Percentiles rank a stretch among this genome's conserved stretches.
Evolutionary conservation across 2,888 invertebrate species (phyloP).

Genomic region (Eristalis intricaria): DNA sequence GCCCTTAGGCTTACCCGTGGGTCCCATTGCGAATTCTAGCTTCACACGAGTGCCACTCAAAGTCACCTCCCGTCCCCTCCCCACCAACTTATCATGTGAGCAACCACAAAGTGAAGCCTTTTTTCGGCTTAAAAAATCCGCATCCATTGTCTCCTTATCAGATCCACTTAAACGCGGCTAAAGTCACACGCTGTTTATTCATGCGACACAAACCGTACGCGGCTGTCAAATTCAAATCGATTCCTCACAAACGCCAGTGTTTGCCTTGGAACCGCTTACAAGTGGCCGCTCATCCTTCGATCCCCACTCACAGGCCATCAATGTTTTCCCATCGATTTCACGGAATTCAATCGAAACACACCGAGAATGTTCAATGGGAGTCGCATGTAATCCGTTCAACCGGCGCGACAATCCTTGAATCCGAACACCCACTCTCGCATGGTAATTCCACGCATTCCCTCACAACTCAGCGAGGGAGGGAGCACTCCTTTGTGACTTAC

Average conservation of each 20-base stretch:
- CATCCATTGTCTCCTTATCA: neutral
- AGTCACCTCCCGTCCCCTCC: too few species aligned
- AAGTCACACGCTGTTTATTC: neutral
- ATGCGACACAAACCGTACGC: neutral
- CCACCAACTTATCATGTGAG: too few species aligned
- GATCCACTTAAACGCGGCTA: neutral
- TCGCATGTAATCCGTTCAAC: neutral
- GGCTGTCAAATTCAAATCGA: neutral
- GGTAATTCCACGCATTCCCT: neutral
- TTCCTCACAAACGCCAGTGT: neutral
- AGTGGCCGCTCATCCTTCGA: neutral
- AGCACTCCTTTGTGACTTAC: conserved; percentile 43
- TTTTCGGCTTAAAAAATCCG: neutral
- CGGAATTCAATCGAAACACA: neutral
- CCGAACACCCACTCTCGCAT: neutral
- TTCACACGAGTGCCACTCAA: too few species aligned
- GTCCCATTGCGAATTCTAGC: too few species aligned
- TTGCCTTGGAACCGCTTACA: neutral
- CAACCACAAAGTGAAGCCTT: too few species aligned
- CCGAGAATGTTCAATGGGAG: neutral
- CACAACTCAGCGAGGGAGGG: neutral
- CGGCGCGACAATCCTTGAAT: neutral
- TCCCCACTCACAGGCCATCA: neutral
- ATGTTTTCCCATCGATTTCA: neutral
- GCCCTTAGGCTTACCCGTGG: too few species aligned